These are phyloP conservation scores for Leptoclinus maculatus DNA, from an alignment of 2,797 vertebrate species.

Conservation along the genomic window DNA sequence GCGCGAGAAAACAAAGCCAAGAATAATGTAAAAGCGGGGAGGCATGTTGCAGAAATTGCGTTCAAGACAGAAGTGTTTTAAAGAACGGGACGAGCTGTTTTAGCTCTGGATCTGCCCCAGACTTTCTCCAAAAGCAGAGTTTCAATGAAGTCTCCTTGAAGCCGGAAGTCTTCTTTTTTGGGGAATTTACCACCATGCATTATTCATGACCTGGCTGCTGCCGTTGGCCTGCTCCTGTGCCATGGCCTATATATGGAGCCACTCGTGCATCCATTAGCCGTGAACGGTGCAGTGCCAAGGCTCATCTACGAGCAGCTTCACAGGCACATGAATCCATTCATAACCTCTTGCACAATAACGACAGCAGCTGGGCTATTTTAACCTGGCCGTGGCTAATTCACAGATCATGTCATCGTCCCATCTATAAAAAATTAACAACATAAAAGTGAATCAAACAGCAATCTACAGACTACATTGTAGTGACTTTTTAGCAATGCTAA, in stretches of 20 bases:
- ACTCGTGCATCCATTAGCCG: slow-evolving; percentile 70
- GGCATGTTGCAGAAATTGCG: slow-evolving; percentile 4
- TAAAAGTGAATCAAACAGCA: neutral
- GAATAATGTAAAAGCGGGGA: slow-evolving; percentile 8
- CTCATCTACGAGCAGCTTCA: slow-evolving; percentile 59
- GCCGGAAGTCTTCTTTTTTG: slow-evolving; percentile 62
- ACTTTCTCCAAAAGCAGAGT: slow-evolving; percentile 32
- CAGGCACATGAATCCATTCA: slow-evolving; percentile 60
- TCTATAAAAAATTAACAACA: neutral
- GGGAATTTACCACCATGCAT: slow-evolving; percentile 59
- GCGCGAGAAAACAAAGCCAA: slow-evolving; percentile 28
- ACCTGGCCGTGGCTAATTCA: slow-evolving; percentile 29
- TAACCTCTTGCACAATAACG: slow-evolving; percentile 32
- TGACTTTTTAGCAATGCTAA: neutral
- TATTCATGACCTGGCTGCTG: slow-evolving; percentile 69
- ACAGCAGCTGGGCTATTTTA: slow-evolving; percentile 38
- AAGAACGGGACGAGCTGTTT: neutral
- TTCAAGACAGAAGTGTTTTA: slow-evolving; percentile 2
- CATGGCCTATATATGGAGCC: slow-evolving; percentile 72
- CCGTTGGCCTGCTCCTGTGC: slow-evolving; percentile 60
- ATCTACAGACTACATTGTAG: neutral
- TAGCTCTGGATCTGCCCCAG: slow-evolving; percentile 6
- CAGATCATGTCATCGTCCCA: neutral
- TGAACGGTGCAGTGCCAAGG: slow-evolving; percentile 41
- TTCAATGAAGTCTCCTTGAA: slow-evolving; percentile 42